phyloP scores from a whole-genome alignment of 2,888 invertebrate species.

The Nomada flava region DNA sequence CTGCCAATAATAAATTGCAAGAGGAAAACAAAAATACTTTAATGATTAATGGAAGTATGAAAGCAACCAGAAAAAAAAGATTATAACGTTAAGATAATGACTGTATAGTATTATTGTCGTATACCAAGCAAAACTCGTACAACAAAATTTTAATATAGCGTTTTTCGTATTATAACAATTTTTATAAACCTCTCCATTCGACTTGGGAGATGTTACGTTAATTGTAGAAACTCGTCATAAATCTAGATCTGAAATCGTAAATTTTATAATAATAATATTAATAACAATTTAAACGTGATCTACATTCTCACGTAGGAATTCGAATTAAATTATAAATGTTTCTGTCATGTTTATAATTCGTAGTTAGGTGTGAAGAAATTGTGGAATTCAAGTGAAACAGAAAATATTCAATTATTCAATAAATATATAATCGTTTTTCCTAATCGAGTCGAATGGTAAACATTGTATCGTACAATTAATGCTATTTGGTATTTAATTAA shows the following conservation, averaged over 20 bases:
- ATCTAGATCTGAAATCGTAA: neutral
- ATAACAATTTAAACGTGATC: neutral
- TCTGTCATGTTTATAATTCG: neutral
- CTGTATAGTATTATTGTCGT: slow-evolving; percentile 52
- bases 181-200: slow-evolving; percentile 53
- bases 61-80: slow-evolving; percentile 48
- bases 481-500: slow-evolving; percentile 42
- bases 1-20: slow-evolving; percentile 23
- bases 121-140: slow-evolving; percentile 40
- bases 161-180: slow-evolving; percentile 48
- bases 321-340: slow-evolving; percentile 14
- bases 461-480: slow-evolving; percentile 24
- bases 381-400: neutral
- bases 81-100: slow-evolving; percentile 47
- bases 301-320: slow-evolving; percentile 2
- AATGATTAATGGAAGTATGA: slow-evolving; percentile 30
- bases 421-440: neutral
- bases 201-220: slow-evolving; percentile 13
- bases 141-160: slow-evolving; percentile 48
- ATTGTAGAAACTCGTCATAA: neutral
- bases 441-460: slow-evolving; percentile 46
- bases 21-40: slow-evolving; percentile 1
- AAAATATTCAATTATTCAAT: slow-evolving; percentile 2
- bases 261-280: neutral
- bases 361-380: neutral